Conservation (phyloP, 2,888 invertebrate genomes). For the Drosophila stalkeri region DNA sequence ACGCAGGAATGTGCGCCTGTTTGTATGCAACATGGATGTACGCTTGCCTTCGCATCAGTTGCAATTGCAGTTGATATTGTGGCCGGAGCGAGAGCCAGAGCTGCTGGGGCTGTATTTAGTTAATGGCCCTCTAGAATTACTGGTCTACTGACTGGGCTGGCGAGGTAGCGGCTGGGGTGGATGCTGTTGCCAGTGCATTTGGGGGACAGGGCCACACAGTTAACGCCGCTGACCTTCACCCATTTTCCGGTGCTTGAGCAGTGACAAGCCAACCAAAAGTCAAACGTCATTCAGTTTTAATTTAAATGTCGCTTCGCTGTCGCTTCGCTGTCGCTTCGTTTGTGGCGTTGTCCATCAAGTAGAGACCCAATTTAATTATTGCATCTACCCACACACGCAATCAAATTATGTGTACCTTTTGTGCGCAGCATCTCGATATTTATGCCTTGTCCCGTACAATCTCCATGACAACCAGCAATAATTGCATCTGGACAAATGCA, state of each 20-base stretch:
- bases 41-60: constrained; percentile 50
- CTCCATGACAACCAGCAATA: constrained; percentile 52
- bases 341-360: not conserved
- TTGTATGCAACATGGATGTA: constrained; percentile 11
- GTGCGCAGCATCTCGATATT: constrained; percentile 52
- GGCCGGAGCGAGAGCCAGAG: constrained; percentile 22
- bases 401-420: constrained; percentile 23
- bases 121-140: constrained; percentile 59
- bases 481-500: constrained; percentile 30
- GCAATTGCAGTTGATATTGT: constrained; percentile 34
- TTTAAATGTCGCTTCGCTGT: constrained; percentile 2
- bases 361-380: constrained; percentile 22
- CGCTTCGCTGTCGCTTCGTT: not conserved
- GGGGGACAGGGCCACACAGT: constrained; percentile 15
- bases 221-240: constrained; percentile 76
- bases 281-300: constrained; percentile 48
- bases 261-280: constrained; percentile 59
- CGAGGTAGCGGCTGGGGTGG: not conserved
- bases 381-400: constrained; percentile 9
- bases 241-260: constrained; percentile 70
- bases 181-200: constrained; percentile 30
- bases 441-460: constrained; percentile 34
- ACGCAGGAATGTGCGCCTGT: constrained; percentile 21
- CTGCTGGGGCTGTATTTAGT: constrained; percentile 47
- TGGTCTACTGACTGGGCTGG: not conserved